These are phyloP conservation scores for Ectemnius continuus DNA, from an alignment of 2,888 invertebrate species.

Conservation along the genomic window DNA sequence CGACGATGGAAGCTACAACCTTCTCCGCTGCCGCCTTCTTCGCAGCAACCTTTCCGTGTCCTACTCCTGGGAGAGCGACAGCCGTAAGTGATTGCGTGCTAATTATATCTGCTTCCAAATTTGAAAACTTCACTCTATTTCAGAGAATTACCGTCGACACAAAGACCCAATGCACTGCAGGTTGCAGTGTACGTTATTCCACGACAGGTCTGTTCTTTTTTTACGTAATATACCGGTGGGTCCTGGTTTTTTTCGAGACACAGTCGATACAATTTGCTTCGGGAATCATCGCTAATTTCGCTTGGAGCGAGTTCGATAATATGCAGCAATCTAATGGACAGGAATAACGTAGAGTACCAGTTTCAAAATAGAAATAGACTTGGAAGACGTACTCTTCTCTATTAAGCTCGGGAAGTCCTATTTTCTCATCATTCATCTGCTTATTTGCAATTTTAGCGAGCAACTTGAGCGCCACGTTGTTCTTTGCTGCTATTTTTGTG, in stretches of 20 bases:
- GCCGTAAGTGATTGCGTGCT: background rate
- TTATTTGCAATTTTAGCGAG: slow-evolving; percentile 52
- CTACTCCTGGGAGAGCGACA: slow-evolving; percentile 36
- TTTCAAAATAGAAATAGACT: background rate
- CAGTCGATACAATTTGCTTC: slow-evolving; percentile 59
- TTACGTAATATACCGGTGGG: slow-evolving; percentile 53
- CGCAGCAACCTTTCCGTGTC: slow-evolving; percentile 52
- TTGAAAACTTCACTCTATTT: background rate
- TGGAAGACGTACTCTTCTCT: slow-evolving; percentile 56
- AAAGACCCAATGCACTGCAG: slow-evolving; percentile 56
- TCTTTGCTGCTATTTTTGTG: slow-evolving; percentile 32
- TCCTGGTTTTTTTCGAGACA: slow-evolving; percentile 55
- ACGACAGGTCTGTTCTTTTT: slow-evolving; percentile 21
- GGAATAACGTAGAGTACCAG: background rate
- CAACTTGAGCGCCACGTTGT: slow-evolving; percentile 51
- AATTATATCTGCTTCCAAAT: background rate
- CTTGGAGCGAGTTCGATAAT: slow-evolving; percentile 46
- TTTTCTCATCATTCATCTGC: slow-evolving; percentile 56
- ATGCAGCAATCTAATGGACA: slow-evolving; percentile 55
- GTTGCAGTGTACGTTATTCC: slow-evolving; percentile 50
- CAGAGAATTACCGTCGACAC: slow-evolving; percentile 51
- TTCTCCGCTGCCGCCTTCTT: slow-evolving; percentile 50
- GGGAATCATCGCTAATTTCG: slow-evolving; percentile 46
- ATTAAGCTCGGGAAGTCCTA: slow-evolving; percentile 38
- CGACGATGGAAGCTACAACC: too few relatives aligned